Evolutionary conservation across 2,113 vertebrate genomes (phyloP).

Genomic region (Grallaria varia): DNA sequence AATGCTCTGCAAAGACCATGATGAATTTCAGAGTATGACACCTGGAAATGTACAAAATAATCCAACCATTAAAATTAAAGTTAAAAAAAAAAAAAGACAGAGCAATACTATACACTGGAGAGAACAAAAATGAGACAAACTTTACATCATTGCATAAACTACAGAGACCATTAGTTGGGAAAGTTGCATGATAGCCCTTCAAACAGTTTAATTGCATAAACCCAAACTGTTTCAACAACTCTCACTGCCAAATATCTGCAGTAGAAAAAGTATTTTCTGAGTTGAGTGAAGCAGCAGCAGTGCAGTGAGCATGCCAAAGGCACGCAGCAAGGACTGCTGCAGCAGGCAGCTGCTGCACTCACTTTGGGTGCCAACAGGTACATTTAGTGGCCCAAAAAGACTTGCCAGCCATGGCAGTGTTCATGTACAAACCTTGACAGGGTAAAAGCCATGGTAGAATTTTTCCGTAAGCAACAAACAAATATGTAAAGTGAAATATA

Average conservation of each 20-base stretch:
- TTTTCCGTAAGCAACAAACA: not conserved
- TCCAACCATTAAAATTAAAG: fast-evolving
- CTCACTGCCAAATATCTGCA: not conserved
- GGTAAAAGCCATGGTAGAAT: not conserved
- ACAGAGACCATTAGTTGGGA: not conserved
- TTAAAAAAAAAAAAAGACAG: not conserved
- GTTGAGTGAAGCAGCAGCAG: not conserved
- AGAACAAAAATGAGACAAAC: not conserved
- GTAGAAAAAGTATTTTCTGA: not conserved
- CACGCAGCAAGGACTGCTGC: not conserved
- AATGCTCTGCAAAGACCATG: not conserved
- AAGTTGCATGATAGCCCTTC: not conserved
- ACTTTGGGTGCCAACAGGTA: not conserved
- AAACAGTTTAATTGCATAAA: not conserved
- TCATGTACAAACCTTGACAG: not conserved
- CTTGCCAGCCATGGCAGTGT: not conserved
- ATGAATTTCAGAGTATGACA: not conserved
- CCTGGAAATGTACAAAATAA: not conserved
- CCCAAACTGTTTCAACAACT: not conserved
- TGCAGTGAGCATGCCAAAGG: not conserved
- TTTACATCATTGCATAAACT: not conserved
- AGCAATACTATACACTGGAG: not conserved
- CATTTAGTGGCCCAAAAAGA: not conserved
- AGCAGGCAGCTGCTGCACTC: not conserved
- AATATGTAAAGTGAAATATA: not conserved